Evolutionary conservation across 2,113 vertebrate genomes (phyloP).

Genomic region (Otolemur garnettii): DNA sequence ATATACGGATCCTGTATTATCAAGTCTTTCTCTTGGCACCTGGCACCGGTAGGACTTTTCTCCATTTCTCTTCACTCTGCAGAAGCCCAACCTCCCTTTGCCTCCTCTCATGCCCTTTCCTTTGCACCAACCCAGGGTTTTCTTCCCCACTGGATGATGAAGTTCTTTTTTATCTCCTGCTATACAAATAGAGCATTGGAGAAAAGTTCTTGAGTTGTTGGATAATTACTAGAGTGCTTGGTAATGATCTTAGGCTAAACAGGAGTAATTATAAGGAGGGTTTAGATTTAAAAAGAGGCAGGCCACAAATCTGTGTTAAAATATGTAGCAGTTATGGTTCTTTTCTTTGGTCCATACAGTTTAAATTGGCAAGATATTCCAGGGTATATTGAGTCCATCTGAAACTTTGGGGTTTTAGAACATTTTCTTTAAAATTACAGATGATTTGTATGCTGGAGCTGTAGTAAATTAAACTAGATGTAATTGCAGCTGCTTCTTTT

Average conservation of each 20-base stretch:
- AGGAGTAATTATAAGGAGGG: not conserved
- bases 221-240: not conserved
- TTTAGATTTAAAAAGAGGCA: not conserved
- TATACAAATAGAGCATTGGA: not conserved
- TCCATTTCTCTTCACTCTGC: not conserved
- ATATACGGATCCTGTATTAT: not conserved
- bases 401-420: not conserved
- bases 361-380: not conserved
- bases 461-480: not conserved
- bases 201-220: not conserved
- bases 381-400: not conserved
- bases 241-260: not conserved
- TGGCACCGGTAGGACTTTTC: not conserved
- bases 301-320: not conserved
- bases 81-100: not conserved
- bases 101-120: not conserved
- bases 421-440: not conserved
- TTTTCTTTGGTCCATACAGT: not conserved
- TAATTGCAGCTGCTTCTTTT: not conserved
- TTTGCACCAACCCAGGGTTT: not conserved
- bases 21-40: not conserved
- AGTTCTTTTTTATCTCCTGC: not conserved
- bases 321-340: not conserved
- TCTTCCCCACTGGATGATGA: not conserved
- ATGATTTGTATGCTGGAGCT: not conserved